phyloP scores from a whole-genome alignment of 2,113 vertebrate genomes.

The Verasper variegatus region DNA sequence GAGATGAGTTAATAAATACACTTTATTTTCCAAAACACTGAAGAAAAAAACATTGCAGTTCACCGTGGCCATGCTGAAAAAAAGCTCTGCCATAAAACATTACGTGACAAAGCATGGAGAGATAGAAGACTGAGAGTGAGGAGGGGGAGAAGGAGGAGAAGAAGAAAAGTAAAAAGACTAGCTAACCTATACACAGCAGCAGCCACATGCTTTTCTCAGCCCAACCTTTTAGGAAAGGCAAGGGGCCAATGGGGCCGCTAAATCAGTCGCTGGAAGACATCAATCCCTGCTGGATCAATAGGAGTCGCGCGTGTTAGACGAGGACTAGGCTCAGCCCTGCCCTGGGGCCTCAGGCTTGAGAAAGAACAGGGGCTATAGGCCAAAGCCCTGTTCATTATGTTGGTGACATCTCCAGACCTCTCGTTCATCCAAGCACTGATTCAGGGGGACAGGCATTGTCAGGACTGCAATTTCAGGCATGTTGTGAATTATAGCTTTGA shows the following conservation, averaged over 20 bases:
- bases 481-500: slow-evolving; percentile 68
- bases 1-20: background rate
- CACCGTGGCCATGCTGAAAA: slow-evolving; percentile 22
- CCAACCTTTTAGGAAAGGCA: slow-evolving; percentile 60
- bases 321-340: slow-evolving; percentile 52
- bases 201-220: slow-evolving; percentile 59
- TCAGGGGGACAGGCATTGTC: slow-evolving; percentile 71
- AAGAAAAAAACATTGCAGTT: background rate
- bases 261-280: slow-evolving; percentile 75
- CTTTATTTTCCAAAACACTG: too few relatives aligned
- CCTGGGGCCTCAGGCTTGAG: slow-evolving; percentile 47
- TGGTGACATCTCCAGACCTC: slow-evolving; percentile 72
- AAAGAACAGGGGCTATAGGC: slow-evolving; percentile 62
- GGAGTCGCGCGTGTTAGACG: slow-evolving; percentile 51
- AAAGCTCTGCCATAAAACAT: slow-evolving; percentile 17
- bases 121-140: slow-evolving; percentile 1
- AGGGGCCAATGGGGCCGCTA: slow-evolving; percentile 57
- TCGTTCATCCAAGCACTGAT: slow-evolving; percentile 74
- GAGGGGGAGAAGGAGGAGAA: slow-evolving; percentile 23
- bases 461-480: slow-evolving; percentile 71
- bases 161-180: slow-evolving; percentile 35
- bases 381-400: slow-evolving; percentile 77
- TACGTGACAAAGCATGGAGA: slow-evolving; percentile 12
- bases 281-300: slow-evolving; percentile 80
- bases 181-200: slow-evolving; percentile 33